phyloP scores from a whole-genome alignment of 2,113 vertebrate genomes.

The Micromys minutus region DNA sequence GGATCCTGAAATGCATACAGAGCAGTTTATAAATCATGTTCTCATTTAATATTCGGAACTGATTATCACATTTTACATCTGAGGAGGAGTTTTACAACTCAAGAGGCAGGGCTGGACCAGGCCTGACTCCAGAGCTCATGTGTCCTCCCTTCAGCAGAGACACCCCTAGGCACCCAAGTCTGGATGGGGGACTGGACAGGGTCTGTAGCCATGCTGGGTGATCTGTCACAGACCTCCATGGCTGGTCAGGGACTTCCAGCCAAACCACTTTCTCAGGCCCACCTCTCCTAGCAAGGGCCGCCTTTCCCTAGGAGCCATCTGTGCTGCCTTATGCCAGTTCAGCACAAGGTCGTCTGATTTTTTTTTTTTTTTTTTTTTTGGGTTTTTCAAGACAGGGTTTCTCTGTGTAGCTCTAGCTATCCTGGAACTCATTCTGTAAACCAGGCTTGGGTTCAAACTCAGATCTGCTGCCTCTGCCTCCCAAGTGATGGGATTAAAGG shows the following conservation, averaged over 20 bases:
- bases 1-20: not conserved
- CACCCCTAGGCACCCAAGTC: not conserved
- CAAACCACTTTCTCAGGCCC: not conserved
- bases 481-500: not conserved
- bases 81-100: constrained; percentile 6
- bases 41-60: constrained; percentile 31
- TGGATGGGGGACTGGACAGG: not conserved
- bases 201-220: not conserved
- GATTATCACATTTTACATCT: constrained; percentile 39
- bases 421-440: not conserved
- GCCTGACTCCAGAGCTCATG: not conserved
- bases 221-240: not conserved
- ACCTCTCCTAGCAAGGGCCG: not conserved
- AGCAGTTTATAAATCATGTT: constrained; percentile 64
- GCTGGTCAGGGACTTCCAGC: not conserved
- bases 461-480: not conserved
- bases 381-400: not conserved
- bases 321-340: not conserved
- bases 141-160: not conserved
- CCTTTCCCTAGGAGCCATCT: not conserved
- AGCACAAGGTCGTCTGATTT: not conserved
- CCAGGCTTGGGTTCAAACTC: not conserved
- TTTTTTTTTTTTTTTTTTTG: not conserved
- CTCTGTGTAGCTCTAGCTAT: not conserved
- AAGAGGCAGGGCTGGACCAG: not conserved